These are phyloP conservation scores for Acridotheres tristis DNA, from an alignment of 2,797 vertebrate genomes.

Conservation along the genomic window DNA sequence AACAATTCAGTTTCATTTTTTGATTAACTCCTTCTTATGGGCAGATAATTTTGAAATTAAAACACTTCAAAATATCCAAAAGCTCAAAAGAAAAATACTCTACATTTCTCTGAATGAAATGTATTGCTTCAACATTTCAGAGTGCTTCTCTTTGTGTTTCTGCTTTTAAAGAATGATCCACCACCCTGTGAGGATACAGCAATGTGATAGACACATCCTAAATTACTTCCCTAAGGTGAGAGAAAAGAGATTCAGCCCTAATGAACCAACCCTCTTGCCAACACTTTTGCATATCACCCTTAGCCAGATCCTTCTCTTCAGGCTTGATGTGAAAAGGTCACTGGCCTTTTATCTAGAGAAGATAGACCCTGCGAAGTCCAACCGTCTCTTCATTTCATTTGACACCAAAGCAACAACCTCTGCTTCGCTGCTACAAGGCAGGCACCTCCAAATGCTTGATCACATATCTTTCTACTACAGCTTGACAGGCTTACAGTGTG, in stretches of 20 bases:
- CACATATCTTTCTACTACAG: background rate
- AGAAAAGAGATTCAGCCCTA: background rate
- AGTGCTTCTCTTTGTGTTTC: background rate
- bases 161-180: background rate
- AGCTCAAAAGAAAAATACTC: background rate
- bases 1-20: background rate
- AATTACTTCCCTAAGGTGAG: constrained; percentile 36
- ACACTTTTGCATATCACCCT: constrained; percentile 23
- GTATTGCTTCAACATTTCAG: background rate
- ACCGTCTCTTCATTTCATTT: background rate
- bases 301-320: background rate
- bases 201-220: background rate
- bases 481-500: constrained; percentile 32
- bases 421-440: background rate
- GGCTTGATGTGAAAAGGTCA: constrained; percentile 47
- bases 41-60: background rate
- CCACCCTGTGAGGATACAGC: background rate
- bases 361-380: constrained; percentile 4
- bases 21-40: background rate
- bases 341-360: constrained; percentile 31
- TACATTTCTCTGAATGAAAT: background rate
- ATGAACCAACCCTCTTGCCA: background rate
- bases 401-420: constrained; percentile 30
- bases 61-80: background rate
- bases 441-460: constrained; percentile 21